These are phyloP conservation scores for Diabrotica virgifera DNA, from an alignment of 1,140 invertebrate genomes.

Conservation along the genomic window DNA sequence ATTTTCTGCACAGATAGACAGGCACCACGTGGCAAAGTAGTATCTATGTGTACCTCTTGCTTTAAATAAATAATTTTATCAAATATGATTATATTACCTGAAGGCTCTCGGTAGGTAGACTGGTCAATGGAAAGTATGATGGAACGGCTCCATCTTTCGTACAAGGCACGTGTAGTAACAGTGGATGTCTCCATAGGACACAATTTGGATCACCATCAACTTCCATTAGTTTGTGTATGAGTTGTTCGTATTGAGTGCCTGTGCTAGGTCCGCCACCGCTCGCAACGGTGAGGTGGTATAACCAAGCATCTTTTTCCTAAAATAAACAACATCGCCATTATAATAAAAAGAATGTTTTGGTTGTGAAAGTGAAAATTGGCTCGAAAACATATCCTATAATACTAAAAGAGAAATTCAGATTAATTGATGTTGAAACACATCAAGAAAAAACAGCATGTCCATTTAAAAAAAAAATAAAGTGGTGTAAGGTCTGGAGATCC, in stretches of 20 bases:
- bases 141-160: slow-evolving; percentile 47
- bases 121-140: slow-evolving; percentile 48
- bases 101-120: slow-evolving; percentile 42
- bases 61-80: neutral
- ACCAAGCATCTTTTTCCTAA: slow-evolving; percentile 84
- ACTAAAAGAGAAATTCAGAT: too few relatives aligned
- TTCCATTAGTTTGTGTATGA: slow-evolving; percentile 93
- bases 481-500: too few relatives aligned
- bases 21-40: too few relatives aligned
- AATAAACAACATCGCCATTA: slow-evolving; percentile 14
- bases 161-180: slow-evolving; percentile 68
- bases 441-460: too few relatives aligned
- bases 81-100: slow-evolving; percentile 33
- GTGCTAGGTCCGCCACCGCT: slow-evolving; percentile 85
- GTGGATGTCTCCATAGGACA: slow-evolving; percentile 90
- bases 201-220: slow-evolving; percentile 91
- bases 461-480: too few relatives aligned
- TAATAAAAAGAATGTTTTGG: too few relatives aligned
- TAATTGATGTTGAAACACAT: too few relatives aligned
- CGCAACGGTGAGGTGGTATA: slow-evolving; percentile 92
- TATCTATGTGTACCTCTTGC: neutral
- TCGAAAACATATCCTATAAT: too few relatives aligned
- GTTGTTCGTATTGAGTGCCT: slow-evolving; percentile 92
- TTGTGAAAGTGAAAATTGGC: too few relatives aligned
- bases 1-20: too few relatives aligned